Percentiles rank a stretch among this genome's conserved stretches.
Evolutionary conservation across 1,140 invertebrate species (phyloP).

Genomic region (Battus philenor): DNA sequence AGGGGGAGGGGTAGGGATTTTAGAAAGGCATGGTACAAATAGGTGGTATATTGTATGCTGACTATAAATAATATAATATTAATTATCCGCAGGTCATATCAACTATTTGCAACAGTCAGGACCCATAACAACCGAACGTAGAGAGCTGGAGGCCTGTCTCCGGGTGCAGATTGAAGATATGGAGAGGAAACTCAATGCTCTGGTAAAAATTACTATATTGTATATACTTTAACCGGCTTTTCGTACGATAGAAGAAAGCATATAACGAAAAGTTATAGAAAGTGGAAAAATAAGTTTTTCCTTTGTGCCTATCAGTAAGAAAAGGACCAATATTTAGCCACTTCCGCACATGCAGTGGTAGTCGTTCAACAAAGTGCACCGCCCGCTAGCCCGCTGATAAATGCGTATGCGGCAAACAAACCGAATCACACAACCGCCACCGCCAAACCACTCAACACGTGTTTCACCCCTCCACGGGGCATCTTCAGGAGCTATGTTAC

Average conservation of each 20-base stretch:
- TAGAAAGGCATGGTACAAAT: too few relatives aligned
- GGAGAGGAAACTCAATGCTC: slow-evolving; percentile 52
- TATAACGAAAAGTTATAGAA: background rate
- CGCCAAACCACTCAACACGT: too few relatives aligned
- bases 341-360: too few relatives aligned
- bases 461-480: too few relatives aligned
- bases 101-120: slow-evolving; percentile 52
- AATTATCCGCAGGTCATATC: slow-evolving; percentile 37
- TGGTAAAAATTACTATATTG: slow-evolving; percentile 34
- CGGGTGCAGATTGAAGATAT: slow-evolving; percentile 56
- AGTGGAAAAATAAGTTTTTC: background rate
- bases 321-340: too few relatives aligned
- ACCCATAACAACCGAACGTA: slow-evolving; percentile 42
- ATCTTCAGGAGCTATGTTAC: too few relatives aligned
- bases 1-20: too few relatives aligned
- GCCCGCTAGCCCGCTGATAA: too few relatives aligned
- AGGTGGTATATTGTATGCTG: slow-evolving; percentile 56
- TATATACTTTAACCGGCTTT: background rate
- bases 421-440: too few relatives aligned
- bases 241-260: background rate
- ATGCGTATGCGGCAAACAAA: too few relatives aligned
- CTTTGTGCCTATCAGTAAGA: too few relatives aligned
- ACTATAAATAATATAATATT: background rate
- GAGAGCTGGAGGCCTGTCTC: slow-evolving; percentile 54
- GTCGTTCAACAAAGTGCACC: too few relatives aligned